Conservation (phyloP, 2,888 invertebrate species). For the Mythimna ferrago region DNA sequence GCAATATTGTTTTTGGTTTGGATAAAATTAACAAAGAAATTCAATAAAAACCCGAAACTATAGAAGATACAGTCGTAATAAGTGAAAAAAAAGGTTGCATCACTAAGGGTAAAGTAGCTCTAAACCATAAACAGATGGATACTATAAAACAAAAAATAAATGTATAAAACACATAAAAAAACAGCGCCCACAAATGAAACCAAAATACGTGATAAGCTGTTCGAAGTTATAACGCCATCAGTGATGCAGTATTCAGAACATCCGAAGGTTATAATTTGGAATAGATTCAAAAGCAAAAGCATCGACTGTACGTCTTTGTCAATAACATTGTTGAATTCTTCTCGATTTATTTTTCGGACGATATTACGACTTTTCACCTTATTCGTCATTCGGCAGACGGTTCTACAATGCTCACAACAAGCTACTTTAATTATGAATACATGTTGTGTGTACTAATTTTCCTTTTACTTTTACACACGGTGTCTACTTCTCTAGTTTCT, state of each 20-base stretch:
- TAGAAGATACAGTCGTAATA: neutral
- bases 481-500: no score
- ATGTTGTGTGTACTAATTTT: no score
- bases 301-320: neutral
- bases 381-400: neutral
- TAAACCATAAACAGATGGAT: neutral
- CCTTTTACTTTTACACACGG: no score
- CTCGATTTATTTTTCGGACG: neutral
- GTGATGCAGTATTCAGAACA: neutral
- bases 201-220: neutral
- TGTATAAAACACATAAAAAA: neutral
- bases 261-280: neutral
- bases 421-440: no score
- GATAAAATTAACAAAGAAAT: neutral
- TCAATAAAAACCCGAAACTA: neutral
- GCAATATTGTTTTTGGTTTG: neutral
- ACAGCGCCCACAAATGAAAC: neutral
- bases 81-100: neutral
- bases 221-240: neutral
- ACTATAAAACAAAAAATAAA: no score
- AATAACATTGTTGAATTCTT: neutral
- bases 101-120: no score
- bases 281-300: conserved; percentile 1
- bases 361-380: neutral
- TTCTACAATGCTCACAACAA: neutral